Evolutionary conservation across 1,140 invertebrate genomes (phyloP).

Genomic region (Vanessa atalanta): DNA sequence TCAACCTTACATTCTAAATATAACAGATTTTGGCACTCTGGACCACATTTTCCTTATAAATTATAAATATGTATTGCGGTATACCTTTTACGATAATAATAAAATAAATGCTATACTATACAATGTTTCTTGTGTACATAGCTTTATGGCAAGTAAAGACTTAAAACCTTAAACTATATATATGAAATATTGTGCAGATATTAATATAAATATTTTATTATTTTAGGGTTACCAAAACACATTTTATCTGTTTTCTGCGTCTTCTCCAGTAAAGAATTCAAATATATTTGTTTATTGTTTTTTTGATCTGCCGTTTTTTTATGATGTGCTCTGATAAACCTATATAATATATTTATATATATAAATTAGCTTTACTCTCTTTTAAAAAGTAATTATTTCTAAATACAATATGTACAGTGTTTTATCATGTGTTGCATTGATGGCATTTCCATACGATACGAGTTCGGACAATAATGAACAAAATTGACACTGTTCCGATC

Average conservation of each 20-base stretch:
- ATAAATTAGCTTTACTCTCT: background rate
- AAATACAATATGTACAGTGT: background rate
- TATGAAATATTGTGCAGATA: background rate
- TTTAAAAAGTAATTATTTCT: background rate
- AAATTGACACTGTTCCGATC: background rate
- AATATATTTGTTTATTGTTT: too few relatives aligned
- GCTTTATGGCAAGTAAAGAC: constrained; percentile 54
- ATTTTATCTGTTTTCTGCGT: too few relatives aligned
- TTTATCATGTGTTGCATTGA: background rate
- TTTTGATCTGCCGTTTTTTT: too few relatives aligned
- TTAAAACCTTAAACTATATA: background rate
- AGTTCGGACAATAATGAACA: background rate
- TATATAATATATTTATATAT: background rate
- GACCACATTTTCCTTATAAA: constrained; percentile 60
- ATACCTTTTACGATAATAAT: constrained; percentile 36
- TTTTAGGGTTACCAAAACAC: too few relatives aligned
- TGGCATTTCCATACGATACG: background rate
- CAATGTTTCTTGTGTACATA: constrained; percentile 56
- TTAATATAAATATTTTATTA: too few relatives aligned
- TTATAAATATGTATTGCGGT: constrained; percentile 21
- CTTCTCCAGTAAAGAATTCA: too few relatives aligned
- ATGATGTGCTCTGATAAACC: background rate
- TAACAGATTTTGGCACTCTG: constrained; percentile 72
- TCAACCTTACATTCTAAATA: constrained; percentile 53
- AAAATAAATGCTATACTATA: constrained; percentile 45